phyloP scores from a whole-genome alignment of 2,888 invertebrate genomes.

The Zaprionus lineosus region DNA sequence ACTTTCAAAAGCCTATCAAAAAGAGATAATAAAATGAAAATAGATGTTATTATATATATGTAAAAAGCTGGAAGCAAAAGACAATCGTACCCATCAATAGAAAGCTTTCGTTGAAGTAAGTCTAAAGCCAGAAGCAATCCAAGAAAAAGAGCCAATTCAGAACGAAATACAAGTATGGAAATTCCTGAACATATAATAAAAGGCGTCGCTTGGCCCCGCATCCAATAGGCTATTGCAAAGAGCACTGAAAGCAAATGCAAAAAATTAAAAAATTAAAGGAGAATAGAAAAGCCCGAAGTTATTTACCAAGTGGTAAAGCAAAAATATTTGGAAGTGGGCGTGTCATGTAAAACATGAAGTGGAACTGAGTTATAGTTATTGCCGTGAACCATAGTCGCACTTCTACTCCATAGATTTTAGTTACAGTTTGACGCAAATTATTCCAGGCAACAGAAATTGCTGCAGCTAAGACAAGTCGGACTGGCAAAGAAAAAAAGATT shows the following conservation, averaged over 20 bases:
- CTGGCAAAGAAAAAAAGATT: constrained; percentile 86
- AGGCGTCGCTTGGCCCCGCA: constrained; percentile 88
- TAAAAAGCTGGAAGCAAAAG: too few relatives aligned
- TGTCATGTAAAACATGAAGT: constrained; percentile 98
- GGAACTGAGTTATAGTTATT: constrained; percentile 96
- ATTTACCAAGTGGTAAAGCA: constrained; percentile 93
- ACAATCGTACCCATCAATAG: constrained; percentile 85
- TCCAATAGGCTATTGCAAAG: constrained; percentile 92
- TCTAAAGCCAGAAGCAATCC: constrained; percentile 93
- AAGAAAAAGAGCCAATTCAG: constrained; percentile 93
- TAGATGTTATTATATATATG: background rate
- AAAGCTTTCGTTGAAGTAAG: constrained; percentile 88
- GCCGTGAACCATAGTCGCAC: constrained; percentile 92
- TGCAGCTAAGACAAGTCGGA: constrained; percentile 90
- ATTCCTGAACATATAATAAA: constrained; percentile 94
- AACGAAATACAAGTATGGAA: constrained; percentile 94
- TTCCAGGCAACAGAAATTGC: constrained; percentile 90
- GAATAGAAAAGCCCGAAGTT: background rate
- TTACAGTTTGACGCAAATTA: constrained; percentile 88
- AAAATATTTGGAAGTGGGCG: constrained; percentile 97
- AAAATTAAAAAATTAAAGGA: constrained; percentile 6
- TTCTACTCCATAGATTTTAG: constrained; percentile 89
- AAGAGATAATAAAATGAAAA: too few relatives aligned
- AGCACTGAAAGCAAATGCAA: constrained; percentile 87
- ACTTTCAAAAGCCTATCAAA: constrained; percentile 88